Base-by-base conservation (phyloP, 1,140 invertebrate species). In the Leptoteleia sp. region DNA sequence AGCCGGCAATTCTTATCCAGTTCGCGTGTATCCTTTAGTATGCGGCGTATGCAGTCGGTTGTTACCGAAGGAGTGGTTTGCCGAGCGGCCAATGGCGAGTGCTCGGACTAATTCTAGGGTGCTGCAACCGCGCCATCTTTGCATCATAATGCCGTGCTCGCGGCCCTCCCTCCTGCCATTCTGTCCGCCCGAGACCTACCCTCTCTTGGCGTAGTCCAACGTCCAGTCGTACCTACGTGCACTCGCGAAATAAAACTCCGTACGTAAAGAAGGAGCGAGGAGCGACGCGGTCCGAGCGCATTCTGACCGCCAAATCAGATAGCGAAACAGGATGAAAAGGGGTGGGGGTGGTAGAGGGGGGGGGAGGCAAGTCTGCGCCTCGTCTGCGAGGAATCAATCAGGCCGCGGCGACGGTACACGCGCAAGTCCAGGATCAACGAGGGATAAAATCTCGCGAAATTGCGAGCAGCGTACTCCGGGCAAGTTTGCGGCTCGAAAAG, bases 11-110 rank as follows among this genome's bases (percentile, higher is more conserved):
- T 88, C 83, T 85, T 85, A 76, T 80, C 70, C 82, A 76, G 82
- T 80, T 86, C 83, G 88, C 82, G 86, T 88, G 85, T 87, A 88
- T 89, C 84, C 85, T 88, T 84, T 85, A 88, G 87, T 88, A 87
- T 88, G 86, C 88, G 87, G 85, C 82, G 85, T 86, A 89, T 88
- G 87, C 88, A 88, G 85, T 89, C 86, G 86, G 87, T 88, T 87
- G 87, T 89, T 89, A 88, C 84, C 85, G 87, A 89, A 89, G 88
- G 88, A 89, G 88, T 89, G 88, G 88, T 89, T 89, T 88, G 85
- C 83, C 67, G 68, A 84, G 82, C 86, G 87, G 85, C 88, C 88
- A 89, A 89, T 89, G 88, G 88, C 88, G 88, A 89, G 88, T 89
- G 86, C 84, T 85, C 84, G 80, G 86, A 85, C 86, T 89, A 89